phyloP scores from a whole-genome alignment of 2,797 vertebrate genomes.

The Hipposideros larvatus region DNA sequence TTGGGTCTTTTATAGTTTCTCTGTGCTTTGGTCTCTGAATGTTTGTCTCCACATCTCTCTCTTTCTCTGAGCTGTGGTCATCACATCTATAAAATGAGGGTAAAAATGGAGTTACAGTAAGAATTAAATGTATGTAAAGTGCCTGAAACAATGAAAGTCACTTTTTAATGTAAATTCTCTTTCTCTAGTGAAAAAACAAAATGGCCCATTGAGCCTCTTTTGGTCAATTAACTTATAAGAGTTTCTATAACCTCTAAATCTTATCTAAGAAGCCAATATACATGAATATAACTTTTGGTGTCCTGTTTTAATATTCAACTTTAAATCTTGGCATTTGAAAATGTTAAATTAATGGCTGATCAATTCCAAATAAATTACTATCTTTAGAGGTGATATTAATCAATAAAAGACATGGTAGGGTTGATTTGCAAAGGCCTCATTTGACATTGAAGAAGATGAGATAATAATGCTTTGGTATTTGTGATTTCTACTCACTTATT shows the following conservation, averaged over 20 bases:
- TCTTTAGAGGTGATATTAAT: slow-evolving; percentile 76
- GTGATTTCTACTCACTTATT: slow-evolving; percentile 75
- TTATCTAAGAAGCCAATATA: slow-evolving; percentile 58
- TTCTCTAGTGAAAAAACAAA: not conserved
- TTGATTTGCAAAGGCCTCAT: slow-evolving; percentile 77
- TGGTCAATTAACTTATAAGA: not conserved
- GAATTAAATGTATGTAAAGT: not conserved
- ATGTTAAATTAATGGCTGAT: slow-evolving; percentile 82
- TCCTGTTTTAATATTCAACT: slow-evolving; percentile 71
- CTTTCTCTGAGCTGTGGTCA: not conserved
- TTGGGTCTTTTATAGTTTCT: not conserved
- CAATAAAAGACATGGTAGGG: slow-evolving; percentile 70
- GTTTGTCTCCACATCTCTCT: not conserved
- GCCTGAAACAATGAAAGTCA: not conserved
- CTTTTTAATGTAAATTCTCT: not conserved
- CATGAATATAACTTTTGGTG: slow-evolving; percentile 23
- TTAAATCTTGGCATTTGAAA: slow-evolving; percentile 80
- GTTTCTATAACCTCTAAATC: slow-evolving; percentile 54
- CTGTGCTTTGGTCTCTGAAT: not conserved
- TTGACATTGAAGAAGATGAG: slow-evolving; percentile 74
- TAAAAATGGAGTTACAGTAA: not conserved
- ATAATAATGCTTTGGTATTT: slow-evolving; percentile 81
- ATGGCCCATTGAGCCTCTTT: not conserved
- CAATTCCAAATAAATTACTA: slow-evolving; percentile 81
- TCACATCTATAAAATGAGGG: not conserved